Conservation (phyloP, 23 tunicate species). For the Phallusia fumigata region DNA sequence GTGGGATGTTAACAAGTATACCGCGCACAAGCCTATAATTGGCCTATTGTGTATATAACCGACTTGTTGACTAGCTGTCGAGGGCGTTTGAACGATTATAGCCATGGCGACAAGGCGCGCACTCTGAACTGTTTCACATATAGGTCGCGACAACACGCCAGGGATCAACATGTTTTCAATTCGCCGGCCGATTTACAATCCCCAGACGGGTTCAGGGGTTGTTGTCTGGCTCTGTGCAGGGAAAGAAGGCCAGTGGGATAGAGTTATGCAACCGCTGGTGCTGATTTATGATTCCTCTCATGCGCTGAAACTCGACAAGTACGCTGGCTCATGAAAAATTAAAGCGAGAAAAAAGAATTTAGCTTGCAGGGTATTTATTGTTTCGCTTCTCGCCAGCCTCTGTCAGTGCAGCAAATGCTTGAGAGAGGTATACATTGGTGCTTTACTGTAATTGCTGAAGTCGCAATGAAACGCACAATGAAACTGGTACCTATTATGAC, state of each 20-base stretch:
- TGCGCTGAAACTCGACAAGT: not conserved
- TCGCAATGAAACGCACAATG: slow-evolving; percentile 1
- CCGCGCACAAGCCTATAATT: no score
- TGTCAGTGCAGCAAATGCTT: not conserved
- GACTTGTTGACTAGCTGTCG: no score
- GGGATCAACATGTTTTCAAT: slow-evolving; percentile 11
- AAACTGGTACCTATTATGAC: not conserved
- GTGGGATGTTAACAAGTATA: no score
- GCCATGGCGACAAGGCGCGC: no score
- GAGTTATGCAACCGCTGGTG: not conserved
- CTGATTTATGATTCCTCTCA: not conserved
- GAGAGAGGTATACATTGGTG: not conserved
- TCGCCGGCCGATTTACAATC: not conserved
- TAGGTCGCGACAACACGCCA: slow-evolving; percentile 5
- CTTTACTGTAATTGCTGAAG: not conserved
- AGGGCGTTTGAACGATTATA: no score
- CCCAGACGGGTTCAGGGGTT: not conserved
- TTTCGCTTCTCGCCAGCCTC: not conserved
- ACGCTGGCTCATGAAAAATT: not conserved
- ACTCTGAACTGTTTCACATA: not conserved
- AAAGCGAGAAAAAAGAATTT: not conserved
- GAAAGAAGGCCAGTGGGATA: not conserved
- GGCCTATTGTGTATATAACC: no score
- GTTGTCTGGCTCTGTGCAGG: not conserved
- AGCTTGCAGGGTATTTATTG: not conserved